Evolutionary conservation across 2,888 invertebrate genomes (phyloP).

Genomic region (Herminia tarsipennalis): DNA sequence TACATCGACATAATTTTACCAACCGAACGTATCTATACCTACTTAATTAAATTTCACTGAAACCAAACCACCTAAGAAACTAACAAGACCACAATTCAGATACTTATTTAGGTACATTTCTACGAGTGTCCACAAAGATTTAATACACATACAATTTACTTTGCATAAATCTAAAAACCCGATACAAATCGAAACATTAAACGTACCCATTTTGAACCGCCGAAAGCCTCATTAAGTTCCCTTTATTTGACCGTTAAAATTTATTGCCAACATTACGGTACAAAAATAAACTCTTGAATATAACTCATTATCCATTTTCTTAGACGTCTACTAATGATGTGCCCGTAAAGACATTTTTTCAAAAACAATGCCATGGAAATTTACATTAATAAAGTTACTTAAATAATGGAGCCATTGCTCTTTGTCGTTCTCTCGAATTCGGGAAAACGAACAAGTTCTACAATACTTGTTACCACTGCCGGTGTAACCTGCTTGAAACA

Average conservation of each 20-base stretch:
- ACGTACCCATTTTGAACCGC: constrained; percentile 5
- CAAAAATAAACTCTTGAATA: constrained; percentile 28
- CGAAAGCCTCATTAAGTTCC: constrained; percentile 13
- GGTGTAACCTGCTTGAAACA: too few relatives aligned
- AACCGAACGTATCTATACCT: too few relatives aligned
- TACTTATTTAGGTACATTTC: too few relatives aligned
- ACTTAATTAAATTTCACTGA: too few relatives aligned
- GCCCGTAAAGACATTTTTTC: constrained; percentile 31
- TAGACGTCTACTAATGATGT: constrained; percentile 30
- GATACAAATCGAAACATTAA: constrained; percentile 16
- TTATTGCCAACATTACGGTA: constrained; percentile 20
- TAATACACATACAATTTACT: constrained; percentile 7
- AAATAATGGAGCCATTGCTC: too few relatives aligned
- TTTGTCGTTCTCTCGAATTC: too few relatives aligned
- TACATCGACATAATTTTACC: too few relatives aligned
- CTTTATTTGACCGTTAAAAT: constrained; percentile 23
- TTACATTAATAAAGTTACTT: constrained; percentile 56
- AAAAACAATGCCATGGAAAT: constrained; percentile 44
- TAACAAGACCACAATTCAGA: too few relatives aligned
- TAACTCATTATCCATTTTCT: constrained; percentile 35
- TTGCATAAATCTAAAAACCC: constrained; percentile 11
- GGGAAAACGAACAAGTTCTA: too few relatives aligned
- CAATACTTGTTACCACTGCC: too few relatives aligned
- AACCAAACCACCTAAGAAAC: too few relatives aligned
- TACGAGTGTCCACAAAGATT: background rate